Conservation (phyloP, 2,888 invertebrate genomes). For the Scaptomyza cyrtandrae region DNA sequence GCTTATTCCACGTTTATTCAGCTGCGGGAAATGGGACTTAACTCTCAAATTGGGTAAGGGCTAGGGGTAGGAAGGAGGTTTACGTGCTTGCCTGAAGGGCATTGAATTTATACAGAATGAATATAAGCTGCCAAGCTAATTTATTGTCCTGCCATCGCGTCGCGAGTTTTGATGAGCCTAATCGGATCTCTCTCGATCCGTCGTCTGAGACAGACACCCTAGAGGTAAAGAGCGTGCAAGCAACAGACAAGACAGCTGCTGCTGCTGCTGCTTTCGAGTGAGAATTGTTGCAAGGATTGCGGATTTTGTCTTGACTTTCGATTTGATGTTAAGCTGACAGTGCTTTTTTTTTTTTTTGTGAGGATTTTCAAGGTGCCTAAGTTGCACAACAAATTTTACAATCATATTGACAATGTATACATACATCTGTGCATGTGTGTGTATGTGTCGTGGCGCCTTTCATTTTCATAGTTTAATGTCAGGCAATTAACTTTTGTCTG, state of each 20-base stretch:
- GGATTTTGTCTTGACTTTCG: constrained; percentile 44
- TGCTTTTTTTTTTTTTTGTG: constrained; percentile 26
- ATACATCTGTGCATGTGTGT: constrained; percentile 8
- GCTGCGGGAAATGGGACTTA: constrained; percentile 3
- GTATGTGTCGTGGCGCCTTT: constrained; percentile 58
- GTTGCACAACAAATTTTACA: constrained; percentile 45
- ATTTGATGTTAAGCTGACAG: constrained; percentile 72
- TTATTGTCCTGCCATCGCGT: constrained; percentile 43
- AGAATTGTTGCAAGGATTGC: constrained; percentile 31
- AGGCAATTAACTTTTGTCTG: constrained; percentile 79
- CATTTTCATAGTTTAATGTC: constrained; percentile 78
- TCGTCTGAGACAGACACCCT: too few relatives aligned
- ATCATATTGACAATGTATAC: constrained; percentile 43
- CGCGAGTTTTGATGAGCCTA: constrained; percentile 65
- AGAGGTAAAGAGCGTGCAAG: constrained; percentile 61
- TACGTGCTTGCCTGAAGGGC: constrained; percentile 19
- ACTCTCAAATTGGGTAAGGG: background rate
- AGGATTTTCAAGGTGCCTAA: constrained; percentile 60
- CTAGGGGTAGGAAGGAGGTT: background rate
- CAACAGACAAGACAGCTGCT: constrained; percentile 61
- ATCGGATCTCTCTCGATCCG: constrained; percentile 65
- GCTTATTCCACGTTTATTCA: constrained; percentile 13
- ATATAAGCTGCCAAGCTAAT: constrained; percentile 44
- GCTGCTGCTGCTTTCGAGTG: constrained; percentile 27
- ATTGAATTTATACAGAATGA: background rate